Evolutionary conservation across 2,888 invertebrate species (phyloP).

Genomic region (Eupithecia subumbrata): DNA sequence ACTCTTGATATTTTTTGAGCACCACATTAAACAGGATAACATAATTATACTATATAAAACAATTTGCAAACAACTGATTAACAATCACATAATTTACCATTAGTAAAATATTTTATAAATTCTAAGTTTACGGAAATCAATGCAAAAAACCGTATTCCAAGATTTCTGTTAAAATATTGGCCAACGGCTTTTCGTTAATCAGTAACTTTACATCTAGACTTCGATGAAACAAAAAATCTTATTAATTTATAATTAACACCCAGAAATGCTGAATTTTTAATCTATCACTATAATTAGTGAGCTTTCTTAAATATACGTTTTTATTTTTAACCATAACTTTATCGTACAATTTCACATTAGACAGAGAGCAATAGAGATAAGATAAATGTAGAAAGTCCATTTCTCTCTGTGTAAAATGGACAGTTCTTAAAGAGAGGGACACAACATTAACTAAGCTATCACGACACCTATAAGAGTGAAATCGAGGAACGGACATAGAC

Average conservation of each 20-base stretch:
- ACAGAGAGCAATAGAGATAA: constrained; percentile 38
- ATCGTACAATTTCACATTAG: constrained; percentile 44
- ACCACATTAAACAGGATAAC: constrained; percentile 53
- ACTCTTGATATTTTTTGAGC: constrained; percentile 64
- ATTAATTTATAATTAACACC: constrained; percentile 67
- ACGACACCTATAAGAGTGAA: constrained; percentile 83
- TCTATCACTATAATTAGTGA: constrained; percentile 69
- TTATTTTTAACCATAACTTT: constrained; percentile 57
- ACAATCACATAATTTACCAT: constrained; percentile 18
- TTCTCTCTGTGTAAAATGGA: constrained; percentile 36
- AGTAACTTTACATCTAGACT: constrained; percentile 26
- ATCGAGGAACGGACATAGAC: constrained; percentile 82
- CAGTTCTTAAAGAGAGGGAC: constrained; percentile 68
- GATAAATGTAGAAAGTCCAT: constrained; percentile 36
- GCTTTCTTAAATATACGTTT: constrained; percentile 66
- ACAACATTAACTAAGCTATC: constrained; percentile 81
- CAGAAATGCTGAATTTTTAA: constrained; percentile 62
- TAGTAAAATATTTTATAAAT: constrained; percentile 27
- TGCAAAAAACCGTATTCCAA: constrained; percentile 28
- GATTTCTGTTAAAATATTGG: constrained; percentile 21
- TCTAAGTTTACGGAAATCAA: constrained; percentile 3
- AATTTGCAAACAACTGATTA: constrained; percentile 33
- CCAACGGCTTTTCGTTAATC: background rate
- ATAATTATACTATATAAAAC: constrained; percentile 33
- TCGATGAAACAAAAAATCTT: constrained; percentile 55